phyloP scores from a whole-genome alignment of 2,888 invertebrate genomes.

The Enchytraeus crypticus region DNA sequence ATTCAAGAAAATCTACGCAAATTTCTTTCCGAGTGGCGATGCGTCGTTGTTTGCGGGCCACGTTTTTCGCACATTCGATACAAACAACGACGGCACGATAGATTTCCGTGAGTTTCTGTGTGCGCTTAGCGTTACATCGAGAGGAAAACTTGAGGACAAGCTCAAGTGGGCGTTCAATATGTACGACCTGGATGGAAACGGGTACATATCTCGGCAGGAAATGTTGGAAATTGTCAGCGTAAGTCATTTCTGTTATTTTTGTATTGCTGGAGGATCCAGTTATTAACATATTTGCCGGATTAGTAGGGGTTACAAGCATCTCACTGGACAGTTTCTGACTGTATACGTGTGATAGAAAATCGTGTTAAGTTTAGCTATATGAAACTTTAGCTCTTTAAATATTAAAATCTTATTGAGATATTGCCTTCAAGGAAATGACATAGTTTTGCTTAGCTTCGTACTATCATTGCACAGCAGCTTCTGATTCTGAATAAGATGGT shows the following conservation, averaged over 20 bases:
- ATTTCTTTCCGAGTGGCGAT: conserved; percentile 90
- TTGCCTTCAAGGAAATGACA: too few species aligned
- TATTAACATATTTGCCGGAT: too few species aligned
- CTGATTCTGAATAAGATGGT: too few species aligned
- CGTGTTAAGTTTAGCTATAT: too few species aligned
- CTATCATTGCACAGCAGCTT: too few species aligned
- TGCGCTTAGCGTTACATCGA: conserved; percentile 90
- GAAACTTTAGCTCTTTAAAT: too few species aligned
- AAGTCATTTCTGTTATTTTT: conserved; percentile 11
- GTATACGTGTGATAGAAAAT: too few species aligned
- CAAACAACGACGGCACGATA: conserved; percentile 91
- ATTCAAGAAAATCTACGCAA: conserved; percentile 81
- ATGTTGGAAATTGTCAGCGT: conserved; percentile 97
- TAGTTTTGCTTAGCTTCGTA: too few species aligned
- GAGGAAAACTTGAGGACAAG: conserved; percentile 94
- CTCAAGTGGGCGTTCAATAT: conserved; percentile 97
- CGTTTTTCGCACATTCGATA: conserved; percentile 75
- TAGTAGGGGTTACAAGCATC: too few species aligned
- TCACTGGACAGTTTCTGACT: too few species aligned
- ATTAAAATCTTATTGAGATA: too few species aligned
- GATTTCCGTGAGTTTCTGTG: conserved; percentile 96
- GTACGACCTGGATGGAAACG: conserved; percentile 97
- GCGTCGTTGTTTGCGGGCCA: conserved; percentile 95
- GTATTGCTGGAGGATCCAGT: too few species aligned
- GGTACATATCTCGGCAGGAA: conserved; percentile 92